A percentile compares a stretch with the other conserved stretches of the same genome.
Conservation (phyloP, 2,113 vertebrate genomes). For the Serilophus lunatus region DNA sequence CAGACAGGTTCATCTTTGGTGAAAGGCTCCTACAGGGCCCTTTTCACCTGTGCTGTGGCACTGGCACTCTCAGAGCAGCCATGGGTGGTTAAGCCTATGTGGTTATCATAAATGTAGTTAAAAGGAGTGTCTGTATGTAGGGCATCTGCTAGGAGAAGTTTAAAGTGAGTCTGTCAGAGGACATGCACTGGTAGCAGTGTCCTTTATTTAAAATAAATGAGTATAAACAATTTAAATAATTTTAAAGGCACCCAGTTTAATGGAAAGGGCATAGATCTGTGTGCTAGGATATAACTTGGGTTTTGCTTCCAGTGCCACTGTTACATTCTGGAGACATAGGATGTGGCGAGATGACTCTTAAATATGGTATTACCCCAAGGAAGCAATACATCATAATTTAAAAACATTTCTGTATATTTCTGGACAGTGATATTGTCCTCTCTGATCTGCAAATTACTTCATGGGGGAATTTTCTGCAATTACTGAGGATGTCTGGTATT, state of each 20-base stretch:
- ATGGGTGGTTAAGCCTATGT: background rate
- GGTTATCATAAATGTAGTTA: background rate
- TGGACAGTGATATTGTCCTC: background rate
- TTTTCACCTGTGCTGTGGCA: background rate
- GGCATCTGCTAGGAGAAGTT: background rate
- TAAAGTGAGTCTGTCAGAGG: background rate
- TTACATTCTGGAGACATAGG: accelerated
- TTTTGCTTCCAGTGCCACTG: background rate
- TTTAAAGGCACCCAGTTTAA: background rate
- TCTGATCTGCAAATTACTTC: background rate
- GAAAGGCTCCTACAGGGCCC: background rate
- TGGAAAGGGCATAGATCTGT: background rate
- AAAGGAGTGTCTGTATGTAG: background rate
- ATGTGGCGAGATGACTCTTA: background rate
- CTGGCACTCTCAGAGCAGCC: background rate
- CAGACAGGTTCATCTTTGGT: background rate
- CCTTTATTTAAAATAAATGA: background rate
- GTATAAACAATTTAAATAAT: background rate
- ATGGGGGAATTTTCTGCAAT: background rate
- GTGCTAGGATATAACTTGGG: background rate
- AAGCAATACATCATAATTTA: background rate
- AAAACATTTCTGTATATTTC: background rate
- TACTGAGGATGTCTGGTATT: background rate
- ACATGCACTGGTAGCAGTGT: background rate
- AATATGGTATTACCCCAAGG: background rate